These are phyloP conservation scores for Platysternon megacephalum DNA, from an alignment of 2,113 vertebrate species.

Conservation along the genomic window DNA sequence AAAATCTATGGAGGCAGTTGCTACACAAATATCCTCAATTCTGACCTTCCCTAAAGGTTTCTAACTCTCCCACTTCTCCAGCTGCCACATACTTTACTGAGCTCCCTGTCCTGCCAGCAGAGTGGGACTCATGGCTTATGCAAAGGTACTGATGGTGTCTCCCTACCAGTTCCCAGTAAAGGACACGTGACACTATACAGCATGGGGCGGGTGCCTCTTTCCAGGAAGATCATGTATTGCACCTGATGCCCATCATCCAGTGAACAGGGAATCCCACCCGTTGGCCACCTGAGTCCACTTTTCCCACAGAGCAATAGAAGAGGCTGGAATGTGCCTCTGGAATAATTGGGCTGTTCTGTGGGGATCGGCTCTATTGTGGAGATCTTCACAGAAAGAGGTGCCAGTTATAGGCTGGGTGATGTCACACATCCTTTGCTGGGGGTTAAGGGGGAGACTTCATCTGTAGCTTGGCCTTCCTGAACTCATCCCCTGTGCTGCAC, in stretches of 20 bases:
- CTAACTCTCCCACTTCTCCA: neutral
- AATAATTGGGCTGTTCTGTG: neutral
- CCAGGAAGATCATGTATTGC: neutral
- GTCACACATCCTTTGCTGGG: neutral
- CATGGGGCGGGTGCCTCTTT: neutral
- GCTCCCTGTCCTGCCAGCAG: neutral
- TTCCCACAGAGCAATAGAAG: accelerated
- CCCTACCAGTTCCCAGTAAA: neutral
- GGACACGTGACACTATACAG: neutral
- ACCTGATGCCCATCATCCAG: neutral
- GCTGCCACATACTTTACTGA: neutral
- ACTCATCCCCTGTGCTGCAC: neutral
- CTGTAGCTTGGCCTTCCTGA: neutral
- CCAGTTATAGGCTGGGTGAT: no score
- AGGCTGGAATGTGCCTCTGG: neutral
- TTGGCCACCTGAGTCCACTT: neutral
- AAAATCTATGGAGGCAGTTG: neutral
- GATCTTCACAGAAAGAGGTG: neutral
- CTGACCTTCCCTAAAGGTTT: neutral
- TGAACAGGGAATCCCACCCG: neutral
- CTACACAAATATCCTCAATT: neutral
- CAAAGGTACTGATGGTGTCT: neutral
- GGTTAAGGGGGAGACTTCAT: neutral
- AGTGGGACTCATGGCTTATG: neutral
- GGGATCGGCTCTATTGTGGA: accelerated